Conservation (phyloP, 2,888 invertebrate genomes). For the Flabesymbios commensalis region DNA sequence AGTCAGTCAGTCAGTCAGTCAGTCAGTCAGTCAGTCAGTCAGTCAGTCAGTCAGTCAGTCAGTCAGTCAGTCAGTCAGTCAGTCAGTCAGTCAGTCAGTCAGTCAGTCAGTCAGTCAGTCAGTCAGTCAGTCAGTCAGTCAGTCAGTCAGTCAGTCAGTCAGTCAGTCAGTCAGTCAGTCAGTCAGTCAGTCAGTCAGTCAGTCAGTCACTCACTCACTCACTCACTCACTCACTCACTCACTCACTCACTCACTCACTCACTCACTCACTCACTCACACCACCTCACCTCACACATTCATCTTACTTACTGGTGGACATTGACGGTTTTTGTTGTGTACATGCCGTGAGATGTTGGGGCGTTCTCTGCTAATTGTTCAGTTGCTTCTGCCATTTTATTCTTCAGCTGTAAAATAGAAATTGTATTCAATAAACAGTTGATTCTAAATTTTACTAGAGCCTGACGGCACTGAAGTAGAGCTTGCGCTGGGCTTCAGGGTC, state of each 20-base stretch:
- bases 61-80: not conserved
- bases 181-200: not conserved
- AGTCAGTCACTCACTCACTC: not conserved
- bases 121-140: no score
- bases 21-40: no score
- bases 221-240: not conserved
- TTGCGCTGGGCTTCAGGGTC: no score
- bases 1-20: no score
- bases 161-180: no score
- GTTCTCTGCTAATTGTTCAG: constrained; percentile 2
- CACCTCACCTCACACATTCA: not conserved
- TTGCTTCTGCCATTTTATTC: constrained; percentile 1
- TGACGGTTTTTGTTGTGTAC: not conserved
- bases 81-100: not conserved
- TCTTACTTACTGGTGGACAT: not conserved
- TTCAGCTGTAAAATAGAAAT: constrained; percentile 3
- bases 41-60: no score
- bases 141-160: no score
- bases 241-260: not conserved
- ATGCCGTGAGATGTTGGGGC: not conserved
- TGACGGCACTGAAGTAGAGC: no score
- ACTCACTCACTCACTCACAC: not conserved
- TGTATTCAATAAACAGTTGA: not conserved
- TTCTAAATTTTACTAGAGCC: not conserved
- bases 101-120: no score